phyloP scores from a whole-genome alignment of 2,113 vertebrate species.

The Pygoscelis antarcticus region DNA sequence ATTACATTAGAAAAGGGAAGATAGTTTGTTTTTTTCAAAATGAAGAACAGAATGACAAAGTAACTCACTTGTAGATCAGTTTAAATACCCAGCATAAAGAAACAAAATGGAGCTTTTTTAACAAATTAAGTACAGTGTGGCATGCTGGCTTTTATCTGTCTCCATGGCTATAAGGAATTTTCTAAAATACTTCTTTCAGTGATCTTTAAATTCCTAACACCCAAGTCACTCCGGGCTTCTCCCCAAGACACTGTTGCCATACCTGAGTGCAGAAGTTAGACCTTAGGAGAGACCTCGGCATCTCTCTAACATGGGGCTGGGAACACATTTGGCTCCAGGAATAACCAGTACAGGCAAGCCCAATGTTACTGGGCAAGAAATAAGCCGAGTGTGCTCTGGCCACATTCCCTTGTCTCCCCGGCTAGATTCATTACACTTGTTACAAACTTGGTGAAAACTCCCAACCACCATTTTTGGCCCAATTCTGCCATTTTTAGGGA shows the following conservation, averaged over 20 bases:
- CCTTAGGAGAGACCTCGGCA: neutral
- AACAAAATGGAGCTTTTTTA: conserved; percentile 41
- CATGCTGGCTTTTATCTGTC: conserved; percentile 56
- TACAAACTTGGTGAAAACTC: neutral
- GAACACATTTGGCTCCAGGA: neutral
- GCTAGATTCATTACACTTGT: neutral
- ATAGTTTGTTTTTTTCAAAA: conserved; percentile 63
- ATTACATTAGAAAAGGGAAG: conserved; percentile 82
- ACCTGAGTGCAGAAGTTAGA: neutral
- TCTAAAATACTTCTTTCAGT: neutral
- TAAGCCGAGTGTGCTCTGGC: neutral
- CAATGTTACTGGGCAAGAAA: neutral
- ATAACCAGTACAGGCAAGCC: neutral
- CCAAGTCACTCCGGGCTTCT: neutral
- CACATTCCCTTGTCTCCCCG: neutral
- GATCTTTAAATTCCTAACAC: neutral
- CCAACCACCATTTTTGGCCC: neutral
- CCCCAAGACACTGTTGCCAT: neutral
- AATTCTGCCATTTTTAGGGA: neutral
- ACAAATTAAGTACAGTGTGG: conserved; percentile 20
- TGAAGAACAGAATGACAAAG: conserved; percentile 75
- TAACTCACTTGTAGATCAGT: conserved; percentile 70
- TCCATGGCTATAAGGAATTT: conserved; percentile 3
- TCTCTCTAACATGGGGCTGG: neutral
- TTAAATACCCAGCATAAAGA: conserved; percentile 71